Base-by-base conservation (phyloP, 2,888 invertebrate genomes). In the Hylaea fasciaria region DNA sequence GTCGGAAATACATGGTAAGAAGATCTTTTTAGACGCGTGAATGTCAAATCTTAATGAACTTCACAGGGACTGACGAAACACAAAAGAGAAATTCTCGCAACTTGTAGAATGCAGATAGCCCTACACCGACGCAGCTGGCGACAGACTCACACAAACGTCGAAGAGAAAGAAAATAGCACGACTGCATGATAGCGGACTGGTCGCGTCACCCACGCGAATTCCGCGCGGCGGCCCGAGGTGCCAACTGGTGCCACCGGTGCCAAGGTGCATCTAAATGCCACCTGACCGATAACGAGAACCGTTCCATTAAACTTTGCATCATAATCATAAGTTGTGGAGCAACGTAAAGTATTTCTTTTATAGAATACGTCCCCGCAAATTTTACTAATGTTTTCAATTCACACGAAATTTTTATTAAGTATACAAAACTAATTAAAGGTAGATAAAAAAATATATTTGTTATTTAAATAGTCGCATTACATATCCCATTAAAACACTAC, bases 181-280 rank as follows among this genome's bases (percentile, higher is more conserved):
- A 68, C 72, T 71, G 70, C 77, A 72, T 74, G 70, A 71, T 69
- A 70, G 70, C 67, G 81, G 83, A 83, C 83, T 78, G 80, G 81
- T 80, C 52, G 54, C 57, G 70, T 69, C 81, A 69, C 90, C 90
- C 86, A 89, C 90, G 85, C 87, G 76, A 89, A 91, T 91, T 87
- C 89, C 84, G 71, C 71, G 48, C 78, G 77, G 77, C 73, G 79
- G 68, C 58, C 60, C 40, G 65, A 69, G 70, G 64, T 66, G 69
- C 66, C 54, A 53, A 61, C 41, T 2, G 32, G 32, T 32, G 56
- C 37, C 12, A 37, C 37, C 32, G 10, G 50, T 56, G 62, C 64
- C 67, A 64, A 62, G 53, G 56, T 64, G 59, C 64, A 68, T 59
- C 57, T 59, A 60, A 69, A 64, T 16, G 64, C 65, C 55, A 68